Evolutionary conservation across 1,140 invertebrate species (phyloP).

Genomic region (Bombus ignitus): DNA sequence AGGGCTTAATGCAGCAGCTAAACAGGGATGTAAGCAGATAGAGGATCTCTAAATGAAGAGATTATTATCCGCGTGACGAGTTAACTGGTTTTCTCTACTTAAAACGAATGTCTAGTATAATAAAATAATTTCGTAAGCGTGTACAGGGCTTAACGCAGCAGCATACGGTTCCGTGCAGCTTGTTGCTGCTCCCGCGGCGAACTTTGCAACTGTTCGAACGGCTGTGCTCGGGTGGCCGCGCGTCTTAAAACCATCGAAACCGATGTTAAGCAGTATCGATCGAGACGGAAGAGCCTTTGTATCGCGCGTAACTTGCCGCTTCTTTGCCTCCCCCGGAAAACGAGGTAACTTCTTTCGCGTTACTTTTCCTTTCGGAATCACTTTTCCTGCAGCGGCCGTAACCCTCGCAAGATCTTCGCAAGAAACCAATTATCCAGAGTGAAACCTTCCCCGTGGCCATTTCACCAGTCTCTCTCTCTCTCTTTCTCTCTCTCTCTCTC

Average conservation of each 20-base stretch:
- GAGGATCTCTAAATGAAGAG: no score
- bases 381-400: not conserved
- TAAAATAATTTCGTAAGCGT: not conserved
- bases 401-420: no score
- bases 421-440: constrained; percentile 22
- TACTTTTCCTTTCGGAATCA: constrained; percentile 35
- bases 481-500: no score
- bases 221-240: not conserved
- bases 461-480: not conserved
- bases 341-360: constrained; percentile 1
- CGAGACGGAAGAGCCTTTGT: not conserved
- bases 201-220: constrained; percentile 29
- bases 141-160: not conserved
- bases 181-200: constrained; percentile 16
- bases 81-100: no score
- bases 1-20: not conserved
- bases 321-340: not conserved
- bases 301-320: constrained; percentile 1
- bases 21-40: no score
- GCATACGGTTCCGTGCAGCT: not conserved
- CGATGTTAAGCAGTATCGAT: constrained; percentile 26
- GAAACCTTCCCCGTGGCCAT: constrained; percentile 18
- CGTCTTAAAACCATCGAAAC: constrained; percentile 9
- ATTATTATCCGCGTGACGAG: no score
- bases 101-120: no score